Evolutionary conservation across 2,888 invertebrate genomes (phyloP).

Genomic region (Eupeodes luniger): DNA sequence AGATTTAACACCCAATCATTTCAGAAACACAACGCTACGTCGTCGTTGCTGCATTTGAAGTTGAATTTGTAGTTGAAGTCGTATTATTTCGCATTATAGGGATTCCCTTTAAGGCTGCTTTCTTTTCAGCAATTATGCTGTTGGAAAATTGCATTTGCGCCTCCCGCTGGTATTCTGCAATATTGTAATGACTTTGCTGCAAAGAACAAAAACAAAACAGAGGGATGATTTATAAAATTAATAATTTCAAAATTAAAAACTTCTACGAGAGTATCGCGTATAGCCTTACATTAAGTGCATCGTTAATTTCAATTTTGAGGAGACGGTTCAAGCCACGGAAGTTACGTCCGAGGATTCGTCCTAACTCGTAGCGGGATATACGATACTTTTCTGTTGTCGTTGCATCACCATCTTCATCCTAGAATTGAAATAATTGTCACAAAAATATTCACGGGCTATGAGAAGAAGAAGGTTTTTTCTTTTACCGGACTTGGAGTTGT

Average conservation of each 20-base stretch:
- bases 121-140: conserved; percentile 80
- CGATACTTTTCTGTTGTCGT: conserved; percentile 82
- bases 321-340: conserved; percentile 82
- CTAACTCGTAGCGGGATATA: conserved; percentile 83
- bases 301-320: conserved; percentile 81
- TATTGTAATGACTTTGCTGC: conserved; percentile 82
- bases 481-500: conserved; percentile 79
- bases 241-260: conserved; percentile 47
- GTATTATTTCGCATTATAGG: conserved; percentile 39
- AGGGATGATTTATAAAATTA: not conserved
- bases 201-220: conserved; percentile 45
- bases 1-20: not conserved
- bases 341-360: conserved; percentile 82
- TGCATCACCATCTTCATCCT: conserved; percentile 78
- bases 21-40: conserved; percentile 35
- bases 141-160: conserved; percentile 82
- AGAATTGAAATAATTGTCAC: conserved; percentile 43
- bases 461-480: not conserved
- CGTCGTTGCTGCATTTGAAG: conserved; percentile 42
- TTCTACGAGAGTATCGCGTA: not conserved
- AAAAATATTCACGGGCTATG: not conserved
- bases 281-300: conserved; percentile 82
- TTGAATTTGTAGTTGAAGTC: conserved; percentile 25
- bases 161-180: conserved; percentile 81
- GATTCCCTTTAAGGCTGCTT: conserved; percentile 79